Percentiles rank a stretch among this genome's conserved stretches.
Conservation (phyloP, 2,113 vertebrate species). For the Vireo altiloquus region DNA sequence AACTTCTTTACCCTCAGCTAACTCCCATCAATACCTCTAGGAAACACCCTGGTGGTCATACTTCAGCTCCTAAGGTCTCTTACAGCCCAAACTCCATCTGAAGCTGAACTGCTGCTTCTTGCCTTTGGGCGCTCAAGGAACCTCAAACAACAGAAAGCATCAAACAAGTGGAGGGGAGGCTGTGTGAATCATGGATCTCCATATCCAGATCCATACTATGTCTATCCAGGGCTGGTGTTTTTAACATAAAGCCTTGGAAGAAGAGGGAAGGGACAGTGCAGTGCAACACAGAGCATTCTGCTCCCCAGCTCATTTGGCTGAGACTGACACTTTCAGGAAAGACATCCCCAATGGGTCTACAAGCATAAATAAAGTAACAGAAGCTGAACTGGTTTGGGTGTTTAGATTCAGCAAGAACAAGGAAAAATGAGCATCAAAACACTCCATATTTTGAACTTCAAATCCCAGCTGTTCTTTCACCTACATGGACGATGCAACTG, state of each 20-base stretch:
- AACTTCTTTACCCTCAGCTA: not conserved
- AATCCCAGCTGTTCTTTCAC: not conserved
- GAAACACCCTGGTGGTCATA: not conserved
- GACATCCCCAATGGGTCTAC: not conserved
- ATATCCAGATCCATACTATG: not conserved
- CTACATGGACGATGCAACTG: not conserved
- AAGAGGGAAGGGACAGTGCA: not conserved
- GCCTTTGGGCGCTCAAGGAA: not conserved
- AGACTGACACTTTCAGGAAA: not conserved
- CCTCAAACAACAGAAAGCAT: not conserved
- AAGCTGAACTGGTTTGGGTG: not conserved
- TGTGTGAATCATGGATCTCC: not conserved
- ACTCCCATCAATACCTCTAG: not conserved
- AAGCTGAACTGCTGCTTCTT: not conserved
- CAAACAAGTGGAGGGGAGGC: not conserved
- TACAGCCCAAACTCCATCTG: not conserved
- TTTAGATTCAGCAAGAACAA: not conserved
- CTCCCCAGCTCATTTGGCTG: not conserved
- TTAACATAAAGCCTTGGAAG: not conserved
- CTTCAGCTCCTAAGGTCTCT: not conserved
- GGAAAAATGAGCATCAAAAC: not conserved
- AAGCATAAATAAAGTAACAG: not conserved
- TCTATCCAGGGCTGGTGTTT: not conserved
- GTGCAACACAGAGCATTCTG: fast-evolving
- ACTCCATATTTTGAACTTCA: not conserved